Base-by-base conservation (phyloP, 2,797 vertebrate genomes). In the Rhodeus uyekii region DNA sequence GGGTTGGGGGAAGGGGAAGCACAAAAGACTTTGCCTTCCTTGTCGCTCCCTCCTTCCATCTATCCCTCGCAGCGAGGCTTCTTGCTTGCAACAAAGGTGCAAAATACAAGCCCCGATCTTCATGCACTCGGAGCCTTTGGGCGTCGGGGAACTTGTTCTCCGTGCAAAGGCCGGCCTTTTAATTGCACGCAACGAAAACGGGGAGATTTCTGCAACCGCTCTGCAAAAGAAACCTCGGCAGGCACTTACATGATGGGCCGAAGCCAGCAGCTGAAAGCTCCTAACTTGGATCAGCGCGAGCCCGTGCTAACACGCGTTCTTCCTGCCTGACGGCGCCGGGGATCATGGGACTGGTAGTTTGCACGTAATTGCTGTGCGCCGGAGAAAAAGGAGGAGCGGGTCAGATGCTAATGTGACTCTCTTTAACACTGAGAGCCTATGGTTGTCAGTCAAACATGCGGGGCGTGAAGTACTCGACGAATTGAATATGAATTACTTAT, bases 11-110 rank as follows among this genome's bases (percentile, higher is more conserved):
- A 96, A 96, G 95, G 96, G 96, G 96, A 94, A 93, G 95, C 96
- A 96, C 96, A 96, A 96, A 96, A 96, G 95, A 96, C 96, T 97
- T 96, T 97, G 96, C 96, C 95, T 96, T 95, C 94, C 93, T 92
- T 95, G 94, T 96, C 95, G 84, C 93, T 93, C 93, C 93, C 93
- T 94, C 94, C 93, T 93, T 95, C 94, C 93, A 94, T 94, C 90
- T 90, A 69, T 68, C 90, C 88, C 90, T 93, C 92, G 88, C 91
- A 76, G 86, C 85, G 91, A 90, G 92, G 93, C 91, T 93, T 92
- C 94, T 95, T 91, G 95, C 94, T 95, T 96, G 94, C 96, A 96
- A 96, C 95, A 95, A 95, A 96, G 95, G 95, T 97, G 96, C 95
- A 96, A 93, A 93, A 93, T 92, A 92, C 93, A 90, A 94, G 93